Evolutionary conservation across 2,113 vertebrate species (phyloP), one percentile per base, ranked within the genome.

Genomic region (Furnarius figulus): DNA sequence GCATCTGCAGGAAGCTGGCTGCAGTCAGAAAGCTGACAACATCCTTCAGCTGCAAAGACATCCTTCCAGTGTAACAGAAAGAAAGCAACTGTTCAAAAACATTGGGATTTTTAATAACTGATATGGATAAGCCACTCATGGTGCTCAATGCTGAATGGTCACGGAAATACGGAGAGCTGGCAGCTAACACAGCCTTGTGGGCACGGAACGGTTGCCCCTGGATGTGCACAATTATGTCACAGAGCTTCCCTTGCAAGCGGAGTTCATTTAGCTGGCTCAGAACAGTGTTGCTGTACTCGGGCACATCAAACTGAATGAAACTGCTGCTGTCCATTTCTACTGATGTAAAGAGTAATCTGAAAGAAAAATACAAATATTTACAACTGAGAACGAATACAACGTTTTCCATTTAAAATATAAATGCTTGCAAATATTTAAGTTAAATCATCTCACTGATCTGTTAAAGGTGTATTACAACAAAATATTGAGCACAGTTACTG

Each of bases 1-100:
- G 99, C 99, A 99, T 99, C 97, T 99, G 99, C 59, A 99, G 98
- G 95, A 99, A 99, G 98, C 99, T 99, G 76, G 99, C 99, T 30
- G 99, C 99, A 0, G 99, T 99, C 28, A 99, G 98, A 96, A 99
- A 99, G 90, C 99, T 99, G 95, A 99, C 99, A 50, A 99, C 99
- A 44, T 99, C 99, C 96, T 99, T 99, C 90, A 99, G 98, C 90
- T 99, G 99, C 96, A 99, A 97, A 62, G 99, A 99, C 99, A 99
- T 99, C 97, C 98, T 99, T 97, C 99, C 99, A 78, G 99, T 99
- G 98, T 99, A 99, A 98, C 99, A 99, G 98, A 99, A 99, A 30
- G 99, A 98, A 65, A 99, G 98, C 95, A 99, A 98, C 98, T 99
- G 99, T 94, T 99, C 99, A 79, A 99, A 99, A 95, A 99, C 99